These are phyloP conservation scores for Drosophila greeni DNA, from an alignment of 2,888 invertebrate genomes.

Conservation along the genomic window DNA sequence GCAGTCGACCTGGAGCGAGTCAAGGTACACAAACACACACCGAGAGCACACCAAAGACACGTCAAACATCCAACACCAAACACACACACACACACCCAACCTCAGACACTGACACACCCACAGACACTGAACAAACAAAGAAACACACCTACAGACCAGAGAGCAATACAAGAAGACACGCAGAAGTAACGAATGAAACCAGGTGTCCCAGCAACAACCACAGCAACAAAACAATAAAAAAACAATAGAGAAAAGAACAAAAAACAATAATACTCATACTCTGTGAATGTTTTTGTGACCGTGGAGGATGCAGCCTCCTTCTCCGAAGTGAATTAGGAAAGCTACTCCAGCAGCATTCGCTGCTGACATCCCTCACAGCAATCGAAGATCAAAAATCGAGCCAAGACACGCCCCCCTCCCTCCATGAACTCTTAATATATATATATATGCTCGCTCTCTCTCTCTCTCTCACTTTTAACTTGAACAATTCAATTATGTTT, in stretches of 20 bases:
- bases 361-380: conserved; percentile 23
- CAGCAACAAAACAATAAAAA: conserved; percentile 2
- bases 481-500: conserved; percentile 43
- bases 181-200: conserved; percentile 29
- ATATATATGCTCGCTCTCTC: conserved; percentile 57
- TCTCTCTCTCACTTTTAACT: conserved; percentile 58
- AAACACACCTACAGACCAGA: conserved; percentile 38
- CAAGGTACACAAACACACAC: conserved; percentile 85
- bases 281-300: conserved; percentile 42
- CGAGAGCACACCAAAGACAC: conserved; percentile 23
- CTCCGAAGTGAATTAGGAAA: conserved; percentile 1
- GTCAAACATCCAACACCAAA: conserved; percentile 26
- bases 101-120: conserved; percentile 25
- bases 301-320: conserved; percentile 30
- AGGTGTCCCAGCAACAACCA: conserved; percentile 27
- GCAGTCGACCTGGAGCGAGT: conserved; percentile 99
- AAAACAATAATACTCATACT: conserved; percentile 23
- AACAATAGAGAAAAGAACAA: conserved; percentile 2
- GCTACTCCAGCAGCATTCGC: conserved; percentile 14
- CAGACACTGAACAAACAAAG: conserved; percentile 31
- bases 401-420: conserved; percentile 37
- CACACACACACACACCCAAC: conserved; percentile 25
- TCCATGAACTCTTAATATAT: conserved; percentile 19
- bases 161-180: conserved; percentile 45
- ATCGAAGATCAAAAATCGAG: conserved; percentile 13